Evolutionary conservation across 2,888 invertebrate genomes (phyloP).

Genomic region (Tipula lateralis): DNA sequence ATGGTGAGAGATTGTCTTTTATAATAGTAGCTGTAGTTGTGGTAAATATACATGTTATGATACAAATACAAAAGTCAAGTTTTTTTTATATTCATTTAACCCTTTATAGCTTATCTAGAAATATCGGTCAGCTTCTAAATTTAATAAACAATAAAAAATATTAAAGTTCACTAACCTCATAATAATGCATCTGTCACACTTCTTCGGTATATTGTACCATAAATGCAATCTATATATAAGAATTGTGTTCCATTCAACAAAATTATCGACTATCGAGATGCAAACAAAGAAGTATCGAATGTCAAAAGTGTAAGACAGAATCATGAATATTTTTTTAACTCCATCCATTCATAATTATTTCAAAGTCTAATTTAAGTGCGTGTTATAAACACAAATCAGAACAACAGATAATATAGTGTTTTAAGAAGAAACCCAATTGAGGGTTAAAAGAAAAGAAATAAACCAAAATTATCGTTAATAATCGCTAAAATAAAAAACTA

Average conservation of each 20-base stretch:
- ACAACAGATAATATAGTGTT: background rate
- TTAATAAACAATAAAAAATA: background rate
- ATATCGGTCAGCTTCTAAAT: background rate
- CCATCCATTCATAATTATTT: constrained; percentile 11
- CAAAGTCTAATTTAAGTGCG: background rate
- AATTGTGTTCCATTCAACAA: background rate
- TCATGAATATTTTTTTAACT: background rate
- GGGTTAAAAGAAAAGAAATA: constrained; percentile 8
- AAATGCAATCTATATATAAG: background rate
- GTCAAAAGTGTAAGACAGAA: background rate
- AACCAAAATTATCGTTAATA: constrained; percentile 24
- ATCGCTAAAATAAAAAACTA: constrained; percentile 14
- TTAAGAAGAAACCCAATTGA: background rate
- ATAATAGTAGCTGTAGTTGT: background rate
- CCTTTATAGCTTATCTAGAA: background rate
- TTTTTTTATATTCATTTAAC: background rate
- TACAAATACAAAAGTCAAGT: background rate
- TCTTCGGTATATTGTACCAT: background rate
- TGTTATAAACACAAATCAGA: background rate
- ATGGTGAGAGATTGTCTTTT: background rate
- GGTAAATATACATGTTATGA: background rate
- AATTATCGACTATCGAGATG: background rate
- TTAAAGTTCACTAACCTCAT: background rate
- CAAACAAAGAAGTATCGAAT: background rate
- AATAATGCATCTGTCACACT: constrained; percentile 6